Percentiles rank a stretch among this genome's conserved stretches.
Conservation (phyloP, 2,797 vertebrate species). For the Ambastaia sidthimunki region DNA sequence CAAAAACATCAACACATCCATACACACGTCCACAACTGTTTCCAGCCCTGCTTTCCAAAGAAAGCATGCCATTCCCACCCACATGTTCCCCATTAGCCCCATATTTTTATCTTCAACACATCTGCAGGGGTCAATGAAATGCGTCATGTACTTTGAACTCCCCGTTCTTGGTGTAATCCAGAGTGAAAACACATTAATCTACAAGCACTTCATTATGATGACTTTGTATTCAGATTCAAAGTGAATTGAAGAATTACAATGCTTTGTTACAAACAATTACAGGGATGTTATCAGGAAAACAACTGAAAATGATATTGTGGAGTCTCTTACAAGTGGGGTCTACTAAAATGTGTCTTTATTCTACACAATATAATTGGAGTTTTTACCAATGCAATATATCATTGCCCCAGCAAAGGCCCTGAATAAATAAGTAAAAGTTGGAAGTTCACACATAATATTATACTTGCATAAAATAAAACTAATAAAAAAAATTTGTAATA, state of each 20-base stretch:
- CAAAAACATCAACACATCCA: background rate
- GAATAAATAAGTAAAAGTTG: background rate
- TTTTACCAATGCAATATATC: no score
- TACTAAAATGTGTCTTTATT: no score
- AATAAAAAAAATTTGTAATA: no score
- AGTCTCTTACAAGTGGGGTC: no score
- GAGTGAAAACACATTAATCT: background rate
- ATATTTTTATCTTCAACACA: constrained; percentile 48
- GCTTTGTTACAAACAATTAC: background rate
- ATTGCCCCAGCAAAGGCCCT: no score
- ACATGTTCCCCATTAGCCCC: constrained; percentile 55
- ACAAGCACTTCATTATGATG: background rate
- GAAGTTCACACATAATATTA: background rate
- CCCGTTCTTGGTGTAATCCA: constrained; percentile 3
- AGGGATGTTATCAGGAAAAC: no score
- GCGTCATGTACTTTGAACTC: constrained; percentile 18
- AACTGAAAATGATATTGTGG: no score
- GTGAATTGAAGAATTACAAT: background rate
- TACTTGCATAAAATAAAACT: no score
- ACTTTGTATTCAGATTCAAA: background rate
- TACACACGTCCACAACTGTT: constrained; percentile 27
- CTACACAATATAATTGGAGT: background rate
- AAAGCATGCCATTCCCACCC: constrained; percentile 44
- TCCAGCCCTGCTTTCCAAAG: constrained; percentile 48
- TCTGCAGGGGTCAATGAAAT: constrained; percentile 47